These are phyloP conservation scores for Steatornis caripensis DNA, from an alignment of 2,113 vertebrate species.

Conservation along the genomic window DNA sequence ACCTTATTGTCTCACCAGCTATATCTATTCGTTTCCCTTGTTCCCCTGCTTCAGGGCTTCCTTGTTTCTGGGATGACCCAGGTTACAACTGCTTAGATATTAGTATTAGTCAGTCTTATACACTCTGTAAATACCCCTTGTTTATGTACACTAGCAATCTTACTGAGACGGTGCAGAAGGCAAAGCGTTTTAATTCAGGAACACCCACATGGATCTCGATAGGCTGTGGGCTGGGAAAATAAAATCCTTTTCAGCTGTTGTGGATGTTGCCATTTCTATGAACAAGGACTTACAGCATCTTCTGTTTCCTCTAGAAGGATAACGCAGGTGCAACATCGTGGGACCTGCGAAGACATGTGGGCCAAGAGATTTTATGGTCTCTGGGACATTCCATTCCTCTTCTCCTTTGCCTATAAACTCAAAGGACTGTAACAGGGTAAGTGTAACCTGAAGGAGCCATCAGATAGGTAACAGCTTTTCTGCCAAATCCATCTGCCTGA, in stretches of 20 bases:
- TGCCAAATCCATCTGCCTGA: slow-evolving; percentile 14
- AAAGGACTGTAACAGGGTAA: background rate
- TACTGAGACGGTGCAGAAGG: background rate
- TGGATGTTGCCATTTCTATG: background rate
- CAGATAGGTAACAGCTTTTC: background rate
- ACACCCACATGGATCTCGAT: background rate
- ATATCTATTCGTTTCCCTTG: background rate
- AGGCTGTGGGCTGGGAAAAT: background rate
- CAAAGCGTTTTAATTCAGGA: background rate
- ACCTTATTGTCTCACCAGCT: background rate
- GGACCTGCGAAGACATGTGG: background rate
- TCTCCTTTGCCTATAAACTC: background rate
- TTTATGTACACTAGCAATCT: background rate
- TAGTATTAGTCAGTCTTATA: background rate
- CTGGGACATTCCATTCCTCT: background rate
- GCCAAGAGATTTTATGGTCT: background rate
- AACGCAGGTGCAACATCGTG: background rate
- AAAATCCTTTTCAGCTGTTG: background rate
- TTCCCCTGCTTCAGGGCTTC: background rate
- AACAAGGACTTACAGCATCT: background rate
- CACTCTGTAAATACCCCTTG: background rate
- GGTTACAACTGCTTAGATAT: background rate
- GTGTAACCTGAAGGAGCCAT: background rate
- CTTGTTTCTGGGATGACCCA: background rate
- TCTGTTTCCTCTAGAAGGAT: background rate